These are phyloP conservation scores for Centropus unirufus DNA, from an alignment of 2,113 vertebrate genomes.

Conservation along the genomic window DNA sequence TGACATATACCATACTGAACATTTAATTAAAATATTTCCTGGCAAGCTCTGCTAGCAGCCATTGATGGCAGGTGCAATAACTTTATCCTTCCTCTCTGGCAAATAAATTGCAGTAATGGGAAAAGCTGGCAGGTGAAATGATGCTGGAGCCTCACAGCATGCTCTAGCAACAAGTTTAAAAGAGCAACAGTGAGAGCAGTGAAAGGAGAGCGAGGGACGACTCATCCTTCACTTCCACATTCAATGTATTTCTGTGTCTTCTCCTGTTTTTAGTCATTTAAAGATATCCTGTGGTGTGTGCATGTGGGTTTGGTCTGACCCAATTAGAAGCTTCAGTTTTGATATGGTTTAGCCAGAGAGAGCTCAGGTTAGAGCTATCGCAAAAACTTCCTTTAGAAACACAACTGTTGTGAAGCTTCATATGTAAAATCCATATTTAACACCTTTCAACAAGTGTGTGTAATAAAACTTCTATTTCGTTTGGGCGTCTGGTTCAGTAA, in stretches of 20 bases:
- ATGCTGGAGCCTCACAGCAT: not conserved
- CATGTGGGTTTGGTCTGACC: not conserved
- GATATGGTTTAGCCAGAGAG: not conserved
- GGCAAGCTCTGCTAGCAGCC: not conserved
- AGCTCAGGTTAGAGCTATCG: not conserved
- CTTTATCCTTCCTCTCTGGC: not conserved
- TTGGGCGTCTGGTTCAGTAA: not conserved
- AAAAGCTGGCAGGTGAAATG: not conserved
- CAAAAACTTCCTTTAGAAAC: not conserved
- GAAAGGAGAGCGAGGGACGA: not conserved
- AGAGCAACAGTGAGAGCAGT: not conserved
- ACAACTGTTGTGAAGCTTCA: not conserved
- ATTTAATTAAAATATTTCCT: not conserved
- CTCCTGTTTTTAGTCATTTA: not conserved
- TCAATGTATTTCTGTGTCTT: not conserved
- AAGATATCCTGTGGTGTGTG: not conserved
- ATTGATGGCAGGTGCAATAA: not conserved
- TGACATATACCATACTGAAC: not conserved
- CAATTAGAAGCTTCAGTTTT: not conserved
- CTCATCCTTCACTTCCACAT: not conserved
- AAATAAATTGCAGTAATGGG: not conserved
- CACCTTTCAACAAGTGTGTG: not conserved
- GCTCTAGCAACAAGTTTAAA: not conserved
- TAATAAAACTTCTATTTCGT: not conserved
- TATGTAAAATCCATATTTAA: not conserved